These are phyloP conservation scores for Choloepus hoffmanni DNA, from an alignment of 2,113 vertebrate species.

Conservation along the genomic window DNA sequence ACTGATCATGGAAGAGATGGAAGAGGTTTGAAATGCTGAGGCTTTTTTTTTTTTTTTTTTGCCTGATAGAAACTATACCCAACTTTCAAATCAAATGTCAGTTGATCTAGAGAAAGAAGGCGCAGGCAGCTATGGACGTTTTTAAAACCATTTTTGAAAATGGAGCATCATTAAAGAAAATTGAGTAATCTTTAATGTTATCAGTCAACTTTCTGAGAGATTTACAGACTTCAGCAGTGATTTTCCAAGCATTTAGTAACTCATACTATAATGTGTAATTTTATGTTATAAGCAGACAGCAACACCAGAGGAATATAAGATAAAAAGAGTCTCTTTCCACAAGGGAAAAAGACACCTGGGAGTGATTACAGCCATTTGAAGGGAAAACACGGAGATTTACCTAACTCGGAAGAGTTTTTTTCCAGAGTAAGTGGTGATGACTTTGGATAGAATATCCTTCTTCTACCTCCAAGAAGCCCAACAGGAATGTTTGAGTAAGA, in stretches of 20 bases:
- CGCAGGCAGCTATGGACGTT: too few species aligned
- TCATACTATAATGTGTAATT: background rate
- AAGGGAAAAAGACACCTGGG: background rate
- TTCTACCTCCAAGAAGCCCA: background rate
- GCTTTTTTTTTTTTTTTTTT: background rate
- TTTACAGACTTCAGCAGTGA: background rate
- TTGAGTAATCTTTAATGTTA: background rate
- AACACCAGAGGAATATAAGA: background rate
- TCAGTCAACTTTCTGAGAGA: background rate
- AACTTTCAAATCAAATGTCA: background rate
- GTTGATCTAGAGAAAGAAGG: too few species aligned
- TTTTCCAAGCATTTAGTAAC: background rate
- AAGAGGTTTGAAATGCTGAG: background rate
- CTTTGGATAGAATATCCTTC: background rate
- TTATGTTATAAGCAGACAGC: background rate
- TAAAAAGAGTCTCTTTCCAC: background rate
- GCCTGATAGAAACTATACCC: background rate
- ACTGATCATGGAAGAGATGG: background rate
- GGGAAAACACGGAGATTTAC: background rate
- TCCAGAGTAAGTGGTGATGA: background rate
- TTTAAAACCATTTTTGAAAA: background rate
- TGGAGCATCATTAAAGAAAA: background rate
- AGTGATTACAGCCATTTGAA: background rate
- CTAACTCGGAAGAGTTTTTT: background rate
- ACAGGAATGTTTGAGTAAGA: background rate